Base-by-base conservation (phyloP, 1,140 invertebrate species). In the Potamilus streckersoni region DNA sequence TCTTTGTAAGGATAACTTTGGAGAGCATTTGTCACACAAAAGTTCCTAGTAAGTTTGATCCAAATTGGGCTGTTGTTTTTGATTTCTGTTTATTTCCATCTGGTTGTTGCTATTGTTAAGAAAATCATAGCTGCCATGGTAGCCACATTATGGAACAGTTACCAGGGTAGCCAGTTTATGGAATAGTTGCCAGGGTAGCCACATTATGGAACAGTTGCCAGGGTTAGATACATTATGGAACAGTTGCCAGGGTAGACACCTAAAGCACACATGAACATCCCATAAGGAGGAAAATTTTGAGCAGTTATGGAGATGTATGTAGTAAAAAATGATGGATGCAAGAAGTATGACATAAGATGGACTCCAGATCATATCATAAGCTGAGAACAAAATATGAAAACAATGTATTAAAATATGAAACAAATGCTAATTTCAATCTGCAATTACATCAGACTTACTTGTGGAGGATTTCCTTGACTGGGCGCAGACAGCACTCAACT, bases 401-500 rank as follows among this genome's bases (percentile, higher is more conserved):
- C 19, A 23, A 6, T 62, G 23, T 62, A 23, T n/a, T 23, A 62
- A 62, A 62, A 19, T 23, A 11, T n/a, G 63, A 12, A 38, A n/a
- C 63, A 20, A 74, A 57, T 23, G 57, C 65, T 67, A 20, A 56
- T 20, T 55, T 16, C 23, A 56, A 16, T 58, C 20, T 11, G n/a
- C 64, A 23, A 38, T 68, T 20, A 55, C 15, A 62, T 66, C 49
- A 31, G 62, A 69, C 67, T 66, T 71, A 86, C 85, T 19, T 84
- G 70, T 85, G 84, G 15, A 81, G 74, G 4, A 84, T 69, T 60
- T 85, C 87, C 55, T 84, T 88, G 58, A 82, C 90, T 17, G 90
- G 91, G 65, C 93, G 86, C 60, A 95, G 90, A 88, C 95, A 94
- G 82, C 94, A 95, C 68, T 92, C 89, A 31, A 93, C 92, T 3